Evolutionary conservation across 2,113 vertebrate species (phyloP), one percentile per base, ranked within the genome.

Genomic region (Petrocephalus microphthalmus): DNA sequence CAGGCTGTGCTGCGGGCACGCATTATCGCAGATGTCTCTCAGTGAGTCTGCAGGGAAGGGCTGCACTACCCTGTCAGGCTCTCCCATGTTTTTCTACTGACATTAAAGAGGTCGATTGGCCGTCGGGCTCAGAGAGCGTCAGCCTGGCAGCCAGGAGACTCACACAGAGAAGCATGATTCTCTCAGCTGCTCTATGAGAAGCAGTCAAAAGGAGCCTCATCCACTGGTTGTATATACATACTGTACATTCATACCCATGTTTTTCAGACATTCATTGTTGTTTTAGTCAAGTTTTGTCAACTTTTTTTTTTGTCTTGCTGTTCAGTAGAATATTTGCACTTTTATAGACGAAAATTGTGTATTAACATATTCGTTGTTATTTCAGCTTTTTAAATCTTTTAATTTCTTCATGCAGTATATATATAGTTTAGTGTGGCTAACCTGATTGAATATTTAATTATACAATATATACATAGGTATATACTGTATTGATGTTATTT

Each of bases 251-350:
- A 89, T 86, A 88, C 88, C 84, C 13, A 89, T 86, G 52, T 78
- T 56, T 57, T 37, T 86, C 71, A 64, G 42, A 87, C 47, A 56
- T 86, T 67, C 88, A 74, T 89, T 89, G 54, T 86, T 60, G 33
- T 82, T 57, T 89, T 87, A 87, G 88, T 87, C 53, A 81, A 89
- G 51, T 64, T 51, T 53, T 88, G 82, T 84, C 60, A 60, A 57
- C 54, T 81, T 84, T 45, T 87, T 87, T 88, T 71, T 83, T 89
- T 87, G 86, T 87, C 89, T 89, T 89, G 86, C 89, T 87, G 88
- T 89, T 89, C 49, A 84, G 74, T 89, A 89, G 89, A 64, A 84
- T 89, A 87, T 89, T 87, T 87, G 89, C 89, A 89, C 89, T 87
- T 89, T 87, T 89, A 85, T 53, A 87, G 71, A 87, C 49, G 60